Conservation (phyloP, 2,888 invertebrate species). For the Dysmachus trigonus region DNA sequence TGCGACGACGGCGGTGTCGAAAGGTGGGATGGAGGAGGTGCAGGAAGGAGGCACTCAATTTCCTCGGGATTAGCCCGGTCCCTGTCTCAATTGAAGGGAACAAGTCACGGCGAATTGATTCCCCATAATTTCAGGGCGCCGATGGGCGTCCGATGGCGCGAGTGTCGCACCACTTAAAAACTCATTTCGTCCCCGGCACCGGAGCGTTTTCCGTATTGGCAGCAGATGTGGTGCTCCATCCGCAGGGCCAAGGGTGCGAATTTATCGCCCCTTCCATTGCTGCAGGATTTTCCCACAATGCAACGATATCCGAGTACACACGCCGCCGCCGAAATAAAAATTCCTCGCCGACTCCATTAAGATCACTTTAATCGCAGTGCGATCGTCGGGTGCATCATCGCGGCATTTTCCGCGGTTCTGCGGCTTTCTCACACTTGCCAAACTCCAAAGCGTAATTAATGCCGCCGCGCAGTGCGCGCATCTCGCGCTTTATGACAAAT, state of each 20-base stretch:
- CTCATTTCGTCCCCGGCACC: neutral
- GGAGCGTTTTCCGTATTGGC: neutral
- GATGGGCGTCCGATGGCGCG: neutral
- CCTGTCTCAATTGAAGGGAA: neutral
- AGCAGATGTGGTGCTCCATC: neutral
- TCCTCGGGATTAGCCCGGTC: neutral
- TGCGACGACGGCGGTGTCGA: neutral
- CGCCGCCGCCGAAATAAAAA: neutral
- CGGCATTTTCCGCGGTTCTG: neutral
- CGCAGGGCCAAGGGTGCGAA: neutral
- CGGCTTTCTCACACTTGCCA: slow-evolving; percentile 35
- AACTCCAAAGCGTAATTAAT: slow-evolving; percentile 19
- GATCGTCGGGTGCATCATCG: neutral
- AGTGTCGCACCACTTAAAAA: neutral
- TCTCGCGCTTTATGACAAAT: slow-evolving; percentile 38
- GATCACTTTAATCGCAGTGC: slow-evolving; percentile 11
- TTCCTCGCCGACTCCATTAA: slow-evolving; percentile 15
- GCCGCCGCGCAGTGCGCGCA: neutral
- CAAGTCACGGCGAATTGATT: neutral
- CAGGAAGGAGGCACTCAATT: neutral
- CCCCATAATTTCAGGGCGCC: neutral
- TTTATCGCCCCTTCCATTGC: neutral
- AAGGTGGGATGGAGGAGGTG: neutral
- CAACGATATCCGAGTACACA: neutral
- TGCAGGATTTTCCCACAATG: neutral